phyloP scores from a whole-genome alignment of 2,888 invertebrate genomes.

The Monoplex corrugatus region DNA sequence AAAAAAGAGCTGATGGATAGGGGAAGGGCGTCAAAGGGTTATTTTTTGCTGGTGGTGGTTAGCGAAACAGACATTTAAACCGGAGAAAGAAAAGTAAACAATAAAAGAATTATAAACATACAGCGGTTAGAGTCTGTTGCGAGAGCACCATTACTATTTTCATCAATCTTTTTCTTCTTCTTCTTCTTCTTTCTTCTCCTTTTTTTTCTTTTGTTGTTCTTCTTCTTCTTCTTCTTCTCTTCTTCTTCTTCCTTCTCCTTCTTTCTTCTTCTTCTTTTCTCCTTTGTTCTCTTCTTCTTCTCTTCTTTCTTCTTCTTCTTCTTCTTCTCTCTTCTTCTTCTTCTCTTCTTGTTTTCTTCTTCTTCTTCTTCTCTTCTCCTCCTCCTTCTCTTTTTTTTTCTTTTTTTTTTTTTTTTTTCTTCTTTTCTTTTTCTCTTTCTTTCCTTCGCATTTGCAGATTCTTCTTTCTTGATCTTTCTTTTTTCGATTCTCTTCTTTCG shows the following conservation, averaged over 20 bases:
- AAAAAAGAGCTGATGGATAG: no score
- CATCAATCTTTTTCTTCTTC: neutral
- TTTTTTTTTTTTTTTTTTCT: constrained; percentile 42
- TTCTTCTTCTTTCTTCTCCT: neutral
- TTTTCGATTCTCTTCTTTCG: no score
- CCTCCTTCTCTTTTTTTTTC: neutral
- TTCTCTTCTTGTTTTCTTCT: constrained; percentile 39
- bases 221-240: neutral
- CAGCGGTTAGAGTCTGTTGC: no score
- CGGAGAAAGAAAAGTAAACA: no score
- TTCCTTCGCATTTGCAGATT: neutral
- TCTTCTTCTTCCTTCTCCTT: neutral
- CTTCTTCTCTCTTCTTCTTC: neutral
- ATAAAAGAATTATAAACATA: no score
- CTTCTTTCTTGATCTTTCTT: no score
- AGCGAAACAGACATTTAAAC: no score
- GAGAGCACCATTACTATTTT: no score
- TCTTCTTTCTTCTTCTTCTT: neutral
- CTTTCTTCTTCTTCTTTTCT: neutral
- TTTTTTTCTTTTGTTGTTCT: neutral
- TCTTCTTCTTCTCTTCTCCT: neutral
- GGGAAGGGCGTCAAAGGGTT: no score
- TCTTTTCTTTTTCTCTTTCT: constrained; percentile 39
- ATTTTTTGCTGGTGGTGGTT: no score
- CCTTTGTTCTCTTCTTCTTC: neutral